These are phyloP conservation scores for Asbolus verrucosus DNA, from an alignment of 1,140 invertebrate genomes.

Conservation along the genomic window DNA sequence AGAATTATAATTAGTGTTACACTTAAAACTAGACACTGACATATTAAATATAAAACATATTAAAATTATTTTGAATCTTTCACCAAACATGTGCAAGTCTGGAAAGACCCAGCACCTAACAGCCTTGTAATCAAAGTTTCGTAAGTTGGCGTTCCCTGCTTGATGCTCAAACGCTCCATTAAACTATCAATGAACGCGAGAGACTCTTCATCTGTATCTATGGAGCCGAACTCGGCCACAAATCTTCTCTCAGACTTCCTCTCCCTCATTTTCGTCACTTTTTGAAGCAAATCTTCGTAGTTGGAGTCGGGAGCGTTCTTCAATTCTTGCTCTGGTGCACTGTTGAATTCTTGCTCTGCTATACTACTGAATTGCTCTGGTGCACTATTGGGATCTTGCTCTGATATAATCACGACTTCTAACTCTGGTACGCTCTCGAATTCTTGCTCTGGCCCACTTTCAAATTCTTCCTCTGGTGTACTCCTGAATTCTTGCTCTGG, in stretches of 20 bases:
- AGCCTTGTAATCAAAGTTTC: not conserved
- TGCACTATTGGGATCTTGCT: too few species aligned
- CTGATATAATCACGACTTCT: too few species aligned
- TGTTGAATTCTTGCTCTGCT: too few species aligned
- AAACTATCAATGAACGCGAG: not conserved
- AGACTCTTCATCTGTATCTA: slow-evolving; percentile 5
- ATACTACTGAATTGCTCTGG: too few species aligned
- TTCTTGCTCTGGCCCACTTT: too few species aligned
- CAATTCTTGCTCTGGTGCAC: too few species aligned
- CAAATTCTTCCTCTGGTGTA: too few species aligned
- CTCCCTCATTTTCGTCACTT: slow-evolving; percentile 18
- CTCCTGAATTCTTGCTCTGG: too few species aligned
- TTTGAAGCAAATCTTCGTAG: slow-evolving; percentile 14
- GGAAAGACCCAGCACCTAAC: not conserved
- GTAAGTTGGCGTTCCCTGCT: not conserved
- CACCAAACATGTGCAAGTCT: not conserved
- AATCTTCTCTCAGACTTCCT: slow-evolving; percentile 5
- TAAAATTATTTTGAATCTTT: not conserved
- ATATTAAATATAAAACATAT: not conserved
- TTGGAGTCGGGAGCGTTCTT: too few species aligned
- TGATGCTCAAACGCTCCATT: not conserved
- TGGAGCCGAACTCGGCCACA: not conserved
- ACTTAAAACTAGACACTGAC: too few species aligned
- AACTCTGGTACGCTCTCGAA: too few species aligned
- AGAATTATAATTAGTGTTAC: not conserved